These are phyloP conservation scores for Pterocles burchelli DNA, from an alignment of 2,113 vertebrate genomes.

Conservation along the genomic window DNA sequence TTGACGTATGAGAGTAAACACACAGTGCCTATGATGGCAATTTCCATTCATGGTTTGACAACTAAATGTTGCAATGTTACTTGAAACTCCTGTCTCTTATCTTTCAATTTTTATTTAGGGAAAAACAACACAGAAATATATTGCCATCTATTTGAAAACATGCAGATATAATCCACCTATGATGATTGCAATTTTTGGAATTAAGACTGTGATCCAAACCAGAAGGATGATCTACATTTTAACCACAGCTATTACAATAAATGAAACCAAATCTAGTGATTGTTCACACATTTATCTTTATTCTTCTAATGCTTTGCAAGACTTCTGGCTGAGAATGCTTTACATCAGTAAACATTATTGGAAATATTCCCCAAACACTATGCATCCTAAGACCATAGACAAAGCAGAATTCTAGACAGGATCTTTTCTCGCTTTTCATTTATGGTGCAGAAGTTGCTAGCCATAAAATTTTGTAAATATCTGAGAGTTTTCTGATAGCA, in stretches of 20 bases:
- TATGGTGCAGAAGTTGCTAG: neutral
- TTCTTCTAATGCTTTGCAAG: neutral
- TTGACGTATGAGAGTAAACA: conserved; percentile 1
- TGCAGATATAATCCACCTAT: conserved; percentile 68
- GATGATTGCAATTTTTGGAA: conserved; percentile 63
- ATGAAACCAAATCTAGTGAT: conserved; percentile 26
- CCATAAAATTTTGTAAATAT: neutral
- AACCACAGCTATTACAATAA: conserved; percentile 58
- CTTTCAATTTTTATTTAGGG: conserved; percentile 64
- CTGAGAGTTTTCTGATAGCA: neutral
- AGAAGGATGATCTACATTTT: conserved; percentile 54
- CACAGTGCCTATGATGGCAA: conserved; percentile 41
- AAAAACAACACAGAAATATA: conserved; percentile 53
- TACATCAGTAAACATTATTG: neutral
- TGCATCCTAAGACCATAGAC: neutral
- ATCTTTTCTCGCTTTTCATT: neutral
- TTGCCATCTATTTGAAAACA: conserved; percentile 66
- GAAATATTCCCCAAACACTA: neutral
- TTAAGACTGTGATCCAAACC: conserved; percentile 60
- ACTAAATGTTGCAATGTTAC: conserved; percentile 59
- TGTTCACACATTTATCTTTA: neutral
- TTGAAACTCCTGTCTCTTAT: conserved; percentile 61
- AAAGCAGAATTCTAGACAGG: neutral
- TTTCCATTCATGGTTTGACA: conserved; percentile 61
- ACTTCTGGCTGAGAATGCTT: neutral